Conservation (phyloP, 2,797 vertebrate species). For the Syngnathus rostellatus region DNA sequence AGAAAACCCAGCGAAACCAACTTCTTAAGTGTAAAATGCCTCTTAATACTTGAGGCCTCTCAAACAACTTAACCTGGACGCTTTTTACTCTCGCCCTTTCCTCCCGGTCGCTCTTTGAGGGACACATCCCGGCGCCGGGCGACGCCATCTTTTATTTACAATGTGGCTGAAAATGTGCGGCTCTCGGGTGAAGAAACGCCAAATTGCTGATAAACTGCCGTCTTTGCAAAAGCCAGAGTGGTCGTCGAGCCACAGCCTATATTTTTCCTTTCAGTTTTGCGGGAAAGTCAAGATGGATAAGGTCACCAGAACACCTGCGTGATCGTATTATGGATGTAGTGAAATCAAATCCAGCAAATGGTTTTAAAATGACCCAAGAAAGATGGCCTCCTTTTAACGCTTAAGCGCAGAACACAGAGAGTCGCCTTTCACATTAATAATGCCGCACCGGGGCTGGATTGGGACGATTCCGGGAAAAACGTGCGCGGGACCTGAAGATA, state of each 20-base stretch:
- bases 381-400: slow-evolving; percentile 22
- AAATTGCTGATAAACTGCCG: slow-evolving; percentile 21
- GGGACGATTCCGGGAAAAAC: slow-evolving; percentile 65
- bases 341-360: slow-evolving; percentile 49
- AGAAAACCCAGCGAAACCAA: slow-evolving; percentile 81
- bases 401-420: slow-evolving; percentile 19
- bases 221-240: slow-evolving; percentile 12
- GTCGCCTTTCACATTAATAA: slow-evolving; percentile 57
- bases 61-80: slow-evolving; percentile 81
- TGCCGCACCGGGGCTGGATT: slow-evolving; percentile 36
- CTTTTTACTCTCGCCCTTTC: slow-evolving; percentile 64
- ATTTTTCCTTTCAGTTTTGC: slow-evolving; percentile 19
- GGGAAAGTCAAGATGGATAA: slow-evolving; percentile 32
- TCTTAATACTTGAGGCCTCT: slow-evolving; percentile 80
- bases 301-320: slow-evolving; percentile 31
- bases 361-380: slow-evolving; percentile 40
- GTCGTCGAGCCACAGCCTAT: neutral
- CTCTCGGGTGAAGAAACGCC: slow-evolving; percentile 59
- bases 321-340: slow-evolving; percentile 36
- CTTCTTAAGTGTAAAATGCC: slow-evolving; percentile 84
- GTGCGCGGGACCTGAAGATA: slow-evolving; percentile 51
- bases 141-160: slow-evolving; percentile 69
- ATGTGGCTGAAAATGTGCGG: slow-evolving; percentile 58
- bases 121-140: slow-evolving; percentile 66
- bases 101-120: slow-evolving; percentile 61